These are phyloP conservation scores for Cordilura impudica DNA, from an alignment of 2,888 invertebrate species.

Conservation along the genomic window DNA sequence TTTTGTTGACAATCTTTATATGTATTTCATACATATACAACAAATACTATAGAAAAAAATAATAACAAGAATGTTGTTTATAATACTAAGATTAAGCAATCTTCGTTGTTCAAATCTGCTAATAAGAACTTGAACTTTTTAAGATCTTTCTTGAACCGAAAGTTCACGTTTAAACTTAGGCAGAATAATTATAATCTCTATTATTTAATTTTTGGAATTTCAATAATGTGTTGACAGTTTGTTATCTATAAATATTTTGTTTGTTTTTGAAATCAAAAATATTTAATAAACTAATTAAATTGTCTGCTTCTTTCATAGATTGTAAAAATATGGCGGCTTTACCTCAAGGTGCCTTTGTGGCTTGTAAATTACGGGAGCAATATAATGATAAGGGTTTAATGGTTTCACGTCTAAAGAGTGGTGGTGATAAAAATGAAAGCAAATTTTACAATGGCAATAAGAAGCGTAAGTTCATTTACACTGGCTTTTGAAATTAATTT, in stretches of 20 bases:
- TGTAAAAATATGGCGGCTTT: conserved; percentile 83
- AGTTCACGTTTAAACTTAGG: no score
- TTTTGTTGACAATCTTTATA: no score
- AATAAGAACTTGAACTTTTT: no score
- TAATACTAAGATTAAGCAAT: not conserved
- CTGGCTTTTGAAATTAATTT: not conserved
- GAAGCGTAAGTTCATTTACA: conserved; percentile 70
- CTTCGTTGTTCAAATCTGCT: not conserved
- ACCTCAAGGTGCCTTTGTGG: conserved; percentile 87
- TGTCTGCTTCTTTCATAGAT: conserved; percentile 41
- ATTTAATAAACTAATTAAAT: not conserved
- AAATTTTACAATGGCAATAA: conserved; percentile 70
- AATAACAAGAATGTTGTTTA: not conserved
- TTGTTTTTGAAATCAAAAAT: not conserved
- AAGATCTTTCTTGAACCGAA: no score
- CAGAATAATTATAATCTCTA: no score
- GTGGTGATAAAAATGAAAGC: conserved; percentile 69
- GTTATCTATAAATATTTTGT: not conserved
- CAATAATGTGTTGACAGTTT: not conserved
- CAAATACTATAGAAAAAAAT: no score
- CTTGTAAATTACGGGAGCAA: conserved; percentile 82
- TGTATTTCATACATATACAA: no score
- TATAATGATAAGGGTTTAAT: conserved; percentile 78
- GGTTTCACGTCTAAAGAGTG: conserved; percentile 79
- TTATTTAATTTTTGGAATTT: not conserved